These are phyloP conservation scores for Drosophila pseudotakahashii DNA, from an alignment of 2,888 invertebrate genomes.

Conservation along the genomic window DNA sequence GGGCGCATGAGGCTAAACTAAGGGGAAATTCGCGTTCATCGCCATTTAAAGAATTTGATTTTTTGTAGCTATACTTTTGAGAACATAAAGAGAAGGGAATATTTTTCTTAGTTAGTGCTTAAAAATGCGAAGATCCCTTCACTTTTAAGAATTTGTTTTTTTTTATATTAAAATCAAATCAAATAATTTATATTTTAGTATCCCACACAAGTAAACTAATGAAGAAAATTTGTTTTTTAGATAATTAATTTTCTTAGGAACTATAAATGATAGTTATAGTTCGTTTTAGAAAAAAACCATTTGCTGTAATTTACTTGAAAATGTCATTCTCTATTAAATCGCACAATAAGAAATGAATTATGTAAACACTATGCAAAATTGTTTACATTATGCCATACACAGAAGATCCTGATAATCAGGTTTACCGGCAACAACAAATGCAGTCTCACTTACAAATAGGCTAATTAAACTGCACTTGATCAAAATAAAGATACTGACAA, in stretches of 20 bases:
- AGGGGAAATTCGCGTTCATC: background rate
- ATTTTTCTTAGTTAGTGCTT: background rate
- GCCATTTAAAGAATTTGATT: background rate
- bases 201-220: no score
- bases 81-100: background rate
- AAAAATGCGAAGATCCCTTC: no score
- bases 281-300: no score
- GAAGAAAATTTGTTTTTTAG: no score
- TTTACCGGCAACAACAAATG: background rate
- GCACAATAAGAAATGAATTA: background rate
- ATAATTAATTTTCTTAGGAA: no score
- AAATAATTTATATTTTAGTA: no score
- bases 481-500: slow-evolving; percentile 3
- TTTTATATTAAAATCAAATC: no score
- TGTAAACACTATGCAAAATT: background rate
- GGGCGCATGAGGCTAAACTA: background rate
- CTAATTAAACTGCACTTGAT: slow-evolving; percentile 5
- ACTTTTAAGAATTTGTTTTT: no score
- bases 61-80: background rate
- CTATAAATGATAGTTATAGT: no score
- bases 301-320: background rate
- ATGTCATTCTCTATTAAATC: background rate
- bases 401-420: background rate
- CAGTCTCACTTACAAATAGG: slow-evolving; percentile 4
- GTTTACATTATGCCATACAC: slow-evolving; percentile 1